Evolutionary conservation across 2,888 invertebrate genomes (phyloP), one percentile per base, ranked within the genome.

Genomic region (Sepiola atlantica): DNA sequence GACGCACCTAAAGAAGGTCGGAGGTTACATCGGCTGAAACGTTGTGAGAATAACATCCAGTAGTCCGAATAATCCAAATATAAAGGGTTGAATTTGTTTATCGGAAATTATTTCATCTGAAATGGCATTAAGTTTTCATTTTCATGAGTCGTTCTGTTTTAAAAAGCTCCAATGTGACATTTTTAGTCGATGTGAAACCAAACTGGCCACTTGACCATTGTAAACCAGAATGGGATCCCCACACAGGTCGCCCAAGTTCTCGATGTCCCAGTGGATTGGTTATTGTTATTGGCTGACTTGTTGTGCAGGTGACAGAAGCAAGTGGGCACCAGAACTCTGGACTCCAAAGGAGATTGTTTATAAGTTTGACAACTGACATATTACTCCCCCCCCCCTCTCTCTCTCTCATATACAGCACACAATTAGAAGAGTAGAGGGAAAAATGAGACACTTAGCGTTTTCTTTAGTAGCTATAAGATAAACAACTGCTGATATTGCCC

Each of bases 321-420:
- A 77, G 77, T 77, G n/a, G 32, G 4, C n/a, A n/a, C 45, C 32
- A 77, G n/a, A 77, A 28, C n/a, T 14, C 77, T 28, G 77, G 77
- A 77, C n/a, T 77, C 45, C 8, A 8, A n/a, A 16, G 20, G 77
- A 77, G n/a, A 77, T 77, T 77, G 77, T 77, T n/a, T 77, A 77
- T 77, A 77, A 77, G n/a, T 77, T 77, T n/a, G 77, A 77, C 77
- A 77, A 77, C n/a, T 77, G 77, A n/a, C 77, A 77, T 32, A 77
- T 77, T 77, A n/a, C n/a, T n/a, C 16, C 77, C n/a, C n/a, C 32
- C 14, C n/a, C n/a, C 77, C 77, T n/a, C n/a, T n/a, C n/a, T n/a
- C n/a, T n/a, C n/a, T 16, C 77, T 18, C 45, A 8, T 45, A 45
- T 45, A 45, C 45, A 45, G n/a, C 1, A 77, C 16, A 77, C 77